phyloP scores from a whole-genome alignment of 2,888 invertebrate species.

The Chaitophorus viminalis region DNA sequence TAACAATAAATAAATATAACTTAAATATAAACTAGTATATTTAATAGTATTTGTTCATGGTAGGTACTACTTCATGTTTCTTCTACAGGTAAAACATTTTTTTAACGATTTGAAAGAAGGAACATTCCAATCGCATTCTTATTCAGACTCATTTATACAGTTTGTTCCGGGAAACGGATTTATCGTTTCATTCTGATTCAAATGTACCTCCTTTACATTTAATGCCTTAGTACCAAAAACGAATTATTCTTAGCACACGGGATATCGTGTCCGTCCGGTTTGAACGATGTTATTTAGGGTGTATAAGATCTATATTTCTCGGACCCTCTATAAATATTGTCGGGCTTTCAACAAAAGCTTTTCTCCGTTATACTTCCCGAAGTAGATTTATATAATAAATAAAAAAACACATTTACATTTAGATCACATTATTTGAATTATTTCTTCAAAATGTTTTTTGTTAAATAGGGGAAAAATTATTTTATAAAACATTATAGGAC shows the following conservation, averaged over 20 bases:
- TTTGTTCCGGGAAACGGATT: constrained; percentile 47
- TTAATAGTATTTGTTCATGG: not conserved
- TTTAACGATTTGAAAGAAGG: not conserved
- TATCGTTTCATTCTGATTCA: constrained; percentile 50
- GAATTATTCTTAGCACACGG: constrained; percentile 51
- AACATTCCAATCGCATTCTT: constrained; percentile 25
- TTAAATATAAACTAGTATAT: not conserved
- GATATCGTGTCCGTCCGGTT: constrained; percentile 54
- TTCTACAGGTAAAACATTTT: constrained; percentile 27
- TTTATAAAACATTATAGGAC: not conserved
- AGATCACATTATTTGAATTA: constrained; percentile 44
- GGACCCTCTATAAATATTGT: constrained; percentile 61
- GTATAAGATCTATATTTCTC: constrained; percentile 61
- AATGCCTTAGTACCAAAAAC: constrained; percentile 42
- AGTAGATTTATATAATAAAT: constrained; percentile 56
- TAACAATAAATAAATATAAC: not conserved
- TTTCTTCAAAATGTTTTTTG: not conserved
- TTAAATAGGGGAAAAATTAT: not conserved
- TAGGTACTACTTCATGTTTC: not conserved
- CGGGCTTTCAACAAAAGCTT: constrained; percentile 56
- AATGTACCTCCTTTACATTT: constrained; percentile 22
- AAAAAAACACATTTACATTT: constrained; percentile 43
- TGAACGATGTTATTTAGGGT: constrained; percentile 55
- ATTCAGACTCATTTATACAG: constrained; percentile 48
- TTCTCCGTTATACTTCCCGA: constrained; percentile 43